phyloP scores from a whole-genome alignment of 2,888 invertebrate genomes.

The Scaptomyza caliginosa region DNA sequence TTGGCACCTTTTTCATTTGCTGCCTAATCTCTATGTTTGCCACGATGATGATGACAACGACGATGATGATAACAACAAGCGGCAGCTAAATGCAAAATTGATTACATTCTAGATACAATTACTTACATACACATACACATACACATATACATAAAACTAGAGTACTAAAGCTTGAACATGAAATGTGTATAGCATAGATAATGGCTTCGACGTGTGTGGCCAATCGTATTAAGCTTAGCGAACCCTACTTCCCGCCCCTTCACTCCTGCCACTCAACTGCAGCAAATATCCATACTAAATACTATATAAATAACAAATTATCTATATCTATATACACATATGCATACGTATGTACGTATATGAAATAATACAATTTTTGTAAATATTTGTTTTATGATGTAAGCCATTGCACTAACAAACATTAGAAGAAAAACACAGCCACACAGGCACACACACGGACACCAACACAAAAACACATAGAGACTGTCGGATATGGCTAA shows the following conservation, averaged over 20 bases:
- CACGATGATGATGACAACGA: constrained; percentile 24
- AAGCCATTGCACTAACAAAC: constrained; percentile 41
- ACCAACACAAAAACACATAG: not conserved
- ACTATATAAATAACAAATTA: constrained; percentile 23
- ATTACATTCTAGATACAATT: constrained; percentile 42
- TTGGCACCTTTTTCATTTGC: constrained; percentile 20
- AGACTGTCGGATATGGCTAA: constrained; percentile 42
- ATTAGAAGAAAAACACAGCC: constrained; percentile 21
- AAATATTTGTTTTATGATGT: constrained; percentile 67
- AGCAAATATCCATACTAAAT: constrained; percentile 8
- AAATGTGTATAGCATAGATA: constrained; percentile 61
- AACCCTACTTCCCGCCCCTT: not conserved
- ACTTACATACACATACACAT: constrained; percentile 4
- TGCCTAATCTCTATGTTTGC: constrained; percentile 42
- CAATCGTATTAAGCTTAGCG: constrained; percentile 43
- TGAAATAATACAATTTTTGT: constrained; percentile 50
- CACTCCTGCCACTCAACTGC: not conserved
- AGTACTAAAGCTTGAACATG: constrained; percentile 43
- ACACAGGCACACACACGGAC: not conserved
- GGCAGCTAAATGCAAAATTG: constrained; percentile 53
- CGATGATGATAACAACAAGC: constrained; percentile 30
- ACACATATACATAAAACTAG: constrained; percentile 9
- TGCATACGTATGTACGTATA: constrained; percentile 27
- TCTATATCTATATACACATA: constrained; percentile 5
- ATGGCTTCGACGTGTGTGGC: constrained; percentile 34